Conservation (phyloP, 2,113 vertebrate genomes). For the Rousettus leschenaultii region DNA sequence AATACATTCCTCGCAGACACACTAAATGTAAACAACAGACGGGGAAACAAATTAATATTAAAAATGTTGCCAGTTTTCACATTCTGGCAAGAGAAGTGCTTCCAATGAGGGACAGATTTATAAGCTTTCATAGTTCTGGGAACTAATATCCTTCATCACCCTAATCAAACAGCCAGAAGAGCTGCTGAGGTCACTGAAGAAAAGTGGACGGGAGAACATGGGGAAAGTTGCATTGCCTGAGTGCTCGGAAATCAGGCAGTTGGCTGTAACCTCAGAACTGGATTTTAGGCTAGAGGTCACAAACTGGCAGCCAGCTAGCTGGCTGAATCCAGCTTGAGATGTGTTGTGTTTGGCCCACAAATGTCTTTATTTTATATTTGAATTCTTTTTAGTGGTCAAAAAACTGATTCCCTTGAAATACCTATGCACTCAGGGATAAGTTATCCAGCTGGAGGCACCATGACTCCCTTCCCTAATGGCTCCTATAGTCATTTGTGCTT, state of each 20-base stretch:
- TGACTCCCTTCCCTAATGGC: neutral
- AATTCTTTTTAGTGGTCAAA: constrained; percentile 29
- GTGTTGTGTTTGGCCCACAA: neutral
- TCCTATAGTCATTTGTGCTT: neutral
- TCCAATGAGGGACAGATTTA: constrained; percentile 8
- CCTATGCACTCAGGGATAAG: neutral
- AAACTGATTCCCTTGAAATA: neutral
- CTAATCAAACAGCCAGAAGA: neutral
- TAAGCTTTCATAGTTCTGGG: neutral
- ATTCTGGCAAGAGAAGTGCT: constrained; percentile 39
- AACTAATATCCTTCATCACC: constrained; percentile 4
- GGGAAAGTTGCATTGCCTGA: neutral
- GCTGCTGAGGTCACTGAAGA: neutral
- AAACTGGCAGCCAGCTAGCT: neutral
- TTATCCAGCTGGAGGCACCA: neutral
- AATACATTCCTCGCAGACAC: constrained; percentile 36
- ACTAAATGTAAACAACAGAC: constrained; percentile 43
- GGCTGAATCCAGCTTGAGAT: neutral
- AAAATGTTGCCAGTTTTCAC: constrained; percentile 52
- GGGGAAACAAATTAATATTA: constrained; percentile 58
- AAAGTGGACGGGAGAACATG: accelerated
- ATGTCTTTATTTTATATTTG: constrained; percentile 6
- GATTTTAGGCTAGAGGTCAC: neutral
- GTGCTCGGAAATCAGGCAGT: neutral
- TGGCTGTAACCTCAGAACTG: neutral